Evolutionary conservation across 2,113 vertebrate genomes (phyloP).

Genomic region (Onychorhynchus coronatus): DNA sequence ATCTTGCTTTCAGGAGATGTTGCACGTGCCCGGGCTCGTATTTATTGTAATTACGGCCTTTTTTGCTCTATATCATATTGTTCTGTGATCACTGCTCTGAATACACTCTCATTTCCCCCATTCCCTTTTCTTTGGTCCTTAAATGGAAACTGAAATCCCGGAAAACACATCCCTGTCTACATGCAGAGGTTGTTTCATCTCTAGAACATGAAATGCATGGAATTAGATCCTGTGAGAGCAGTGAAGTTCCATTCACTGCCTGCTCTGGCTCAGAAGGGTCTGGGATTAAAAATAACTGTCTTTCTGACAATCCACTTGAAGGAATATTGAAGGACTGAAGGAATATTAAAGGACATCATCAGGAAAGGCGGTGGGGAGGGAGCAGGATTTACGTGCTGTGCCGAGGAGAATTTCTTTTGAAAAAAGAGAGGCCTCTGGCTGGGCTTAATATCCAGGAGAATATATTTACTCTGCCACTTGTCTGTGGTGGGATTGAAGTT

Average conservation of each 20-base stretch:
- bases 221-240: not conserved
- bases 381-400: fast-evolving
- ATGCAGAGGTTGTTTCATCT: not conserved
- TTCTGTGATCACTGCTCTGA: not conserved
- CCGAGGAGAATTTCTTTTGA: not conserved
- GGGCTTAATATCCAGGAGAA: not conserved
- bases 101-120: not conserved
- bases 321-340: not conserved
- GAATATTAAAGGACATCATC: not conserved
- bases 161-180: not conserved
- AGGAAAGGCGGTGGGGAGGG: not conserved
- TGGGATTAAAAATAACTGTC: not conserved
- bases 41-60: not conserved
- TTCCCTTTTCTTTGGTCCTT: not conserved
- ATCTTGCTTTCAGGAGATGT: not conserved
- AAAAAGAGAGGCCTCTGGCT: not conserved
- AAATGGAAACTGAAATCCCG: not conserved
- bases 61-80: no score
- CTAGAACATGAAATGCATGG: not conserved
- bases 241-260: not conserved
- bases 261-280: not conserved
- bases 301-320: not conserved
- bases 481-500: no score
- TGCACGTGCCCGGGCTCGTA: not conserved
- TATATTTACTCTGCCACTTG: not conserved